A percentile compares a stretch with the other conserved stretches of the same genome.
Conservation (phyloP, 35 echinoderm and acorn worm species). For the Apostichopus parvimensis region DNA sequence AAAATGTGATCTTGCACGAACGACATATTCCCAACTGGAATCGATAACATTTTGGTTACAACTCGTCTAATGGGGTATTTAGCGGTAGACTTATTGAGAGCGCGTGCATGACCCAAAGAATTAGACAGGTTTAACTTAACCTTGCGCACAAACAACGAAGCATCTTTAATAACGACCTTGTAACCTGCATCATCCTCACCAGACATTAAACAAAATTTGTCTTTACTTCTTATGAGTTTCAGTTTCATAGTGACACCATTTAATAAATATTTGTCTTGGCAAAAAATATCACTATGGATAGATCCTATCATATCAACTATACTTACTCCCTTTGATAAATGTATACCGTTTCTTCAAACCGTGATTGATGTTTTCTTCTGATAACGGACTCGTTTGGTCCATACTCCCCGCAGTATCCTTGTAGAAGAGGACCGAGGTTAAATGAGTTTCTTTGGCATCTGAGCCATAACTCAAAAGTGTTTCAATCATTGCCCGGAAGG, state of each 20-base stretch:
- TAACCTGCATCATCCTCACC: not conserved
- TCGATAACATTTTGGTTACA: too few relatives aligned
- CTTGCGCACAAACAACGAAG: conserved; percentile 48
- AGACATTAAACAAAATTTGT: conserved; percentile 55
- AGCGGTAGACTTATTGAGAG: too few relatives aligned
- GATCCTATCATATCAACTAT: conserved; percentile 46
- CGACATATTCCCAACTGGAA: too few relatives aligned
- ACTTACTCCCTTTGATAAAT: conserved; percentile 7
- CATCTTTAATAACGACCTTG: conserved; percentile 50
- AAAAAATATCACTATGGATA: conserved; percentile 53
- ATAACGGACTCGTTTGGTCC: too few relatives aligned
- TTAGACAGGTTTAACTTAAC: not conserved
- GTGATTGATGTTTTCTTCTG: not conserved
- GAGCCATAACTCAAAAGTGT: too few relatives aligned
- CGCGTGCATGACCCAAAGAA: too few relatives aligned
- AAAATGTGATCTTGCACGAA: too few relatives aligned
- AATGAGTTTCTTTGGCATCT: too few relatives aligned
- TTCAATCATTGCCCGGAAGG: too few relatives aligned
- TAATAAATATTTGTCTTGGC: not conserved
- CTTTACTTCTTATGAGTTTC: conserved; percentile 38
- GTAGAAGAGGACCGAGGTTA: not conserved
- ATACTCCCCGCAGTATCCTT: not conserved
- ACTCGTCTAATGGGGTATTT: too few relatives aligned
- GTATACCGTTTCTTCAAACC: conserved; percentile 29
- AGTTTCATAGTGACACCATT: conserved; percentile 34